Evolutionary conservation across 2,888 invertebrate genomes (phyloP), one percentile per base, ranked within the genome.

Genomic region (Dasysyrphus albostriatus): DNA sequence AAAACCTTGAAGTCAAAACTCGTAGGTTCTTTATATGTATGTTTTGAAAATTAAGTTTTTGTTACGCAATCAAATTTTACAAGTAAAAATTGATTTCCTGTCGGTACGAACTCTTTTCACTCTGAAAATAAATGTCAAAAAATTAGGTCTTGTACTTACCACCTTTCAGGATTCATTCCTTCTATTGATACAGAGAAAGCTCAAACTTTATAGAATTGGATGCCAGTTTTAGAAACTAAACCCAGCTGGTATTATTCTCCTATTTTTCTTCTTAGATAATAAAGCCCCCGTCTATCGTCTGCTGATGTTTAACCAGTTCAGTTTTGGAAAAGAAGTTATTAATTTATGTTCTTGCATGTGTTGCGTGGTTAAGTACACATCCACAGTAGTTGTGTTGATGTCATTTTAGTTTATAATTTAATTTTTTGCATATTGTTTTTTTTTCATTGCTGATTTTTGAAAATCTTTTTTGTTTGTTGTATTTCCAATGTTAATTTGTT

Each of bases 311-410:
- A 56, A 72, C 72, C 39, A 72, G 72, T 72, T 44, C 19, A 49
- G 51, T 29, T 24, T n/a, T 49, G 19, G n/a, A 39, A 44, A 72
- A 7, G 58, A 51, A 72, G 61, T 69, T 83, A 69, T 78, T 70
- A 83, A 78, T 73, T 79, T 83, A 74, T 79, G 79, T 74, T 83
- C 73, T 63, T 70, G 78, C 73, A 73, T 82, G 67, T 83, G 80
- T 79, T 83, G 67, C 74, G 73, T 74, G 83, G 83, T 79, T 19
- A 69, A 54, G 39, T 54, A 69, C 37, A 63, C 47, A 69, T 24
- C 47, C 78, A 47, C 83, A 63, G 83, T 83, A 83, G 83, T 83
- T 73, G 69, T 70, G 78, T 73, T 79, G 78, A 80, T 80, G 84
- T 84, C 78, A 83, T 69, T 74, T 73, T 16, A 14, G 12, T 24